Conservation (phyloP, 2,797 vertebrate species). For the Paguma larvata region DNA sequence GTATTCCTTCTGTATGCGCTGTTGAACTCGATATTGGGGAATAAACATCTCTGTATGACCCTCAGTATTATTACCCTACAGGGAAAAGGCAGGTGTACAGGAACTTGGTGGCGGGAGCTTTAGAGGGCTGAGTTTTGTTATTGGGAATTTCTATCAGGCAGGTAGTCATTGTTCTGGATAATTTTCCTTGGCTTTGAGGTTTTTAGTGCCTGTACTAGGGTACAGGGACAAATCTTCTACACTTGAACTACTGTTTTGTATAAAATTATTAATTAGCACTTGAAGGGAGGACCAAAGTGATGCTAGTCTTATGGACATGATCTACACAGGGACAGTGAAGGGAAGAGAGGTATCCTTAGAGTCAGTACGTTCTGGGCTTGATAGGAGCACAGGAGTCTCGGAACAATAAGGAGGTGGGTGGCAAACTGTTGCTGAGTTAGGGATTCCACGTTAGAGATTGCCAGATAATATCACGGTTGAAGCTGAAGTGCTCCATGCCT, state of each 20-base stretch:
- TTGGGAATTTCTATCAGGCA: not conserved
- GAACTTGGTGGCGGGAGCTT: not conserved
- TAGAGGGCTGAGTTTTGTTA: not conserved
- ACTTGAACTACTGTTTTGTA: not conserved
- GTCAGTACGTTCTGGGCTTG: not conserved
- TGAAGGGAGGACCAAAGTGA: not conserved
- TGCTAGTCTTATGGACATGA: not conserved
- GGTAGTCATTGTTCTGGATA: not conserved
- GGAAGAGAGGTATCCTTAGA: not conserved
- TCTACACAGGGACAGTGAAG: not conserved
- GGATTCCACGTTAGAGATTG: not conserved
- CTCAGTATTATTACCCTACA: not conserved
- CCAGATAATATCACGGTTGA: not conserved
- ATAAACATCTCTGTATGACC: not conserved
- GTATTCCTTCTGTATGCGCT: not conserved
- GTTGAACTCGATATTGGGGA: not conserved
- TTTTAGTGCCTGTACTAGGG: not conserved
- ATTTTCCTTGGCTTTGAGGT: not conserved
- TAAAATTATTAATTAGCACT: not conserved
- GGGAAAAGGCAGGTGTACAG: not conserved
- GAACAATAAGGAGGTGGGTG: not conserved
- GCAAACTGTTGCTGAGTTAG: not conserved
- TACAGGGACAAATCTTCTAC: not conserved
- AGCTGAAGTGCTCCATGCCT: not conserved
- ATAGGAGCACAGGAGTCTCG: not conserved